phyloP scores from a whole-genome alignment of 2,113 vertebrate species.

The Isurus oxyrinchus region DNA sequence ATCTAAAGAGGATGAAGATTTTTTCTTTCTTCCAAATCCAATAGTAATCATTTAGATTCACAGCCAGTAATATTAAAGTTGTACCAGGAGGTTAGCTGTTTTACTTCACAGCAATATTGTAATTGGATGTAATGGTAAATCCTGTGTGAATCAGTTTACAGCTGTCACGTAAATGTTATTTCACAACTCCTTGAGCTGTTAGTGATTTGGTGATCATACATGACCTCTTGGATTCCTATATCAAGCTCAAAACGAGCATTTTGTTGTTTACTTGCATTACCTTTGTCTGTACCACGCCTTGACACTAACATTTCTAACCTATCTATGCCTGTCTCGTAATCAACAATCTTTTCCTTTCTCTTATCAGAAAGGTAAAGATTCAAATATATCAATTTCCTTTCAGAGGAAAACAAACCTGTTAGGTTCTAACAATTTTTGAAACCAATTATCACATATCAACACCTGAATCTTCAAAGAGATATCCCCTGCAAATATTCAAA shows the following conservation, averaged over 20 bases:
- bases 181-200: background rate
- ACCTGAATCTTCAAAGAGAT: background rate
- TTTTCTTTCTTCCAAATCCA: background rate
- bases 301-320: background rate
- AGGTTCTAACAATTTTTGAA: background rate
- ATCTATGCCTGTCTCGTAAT: background rate
- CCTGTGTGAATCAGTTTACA: background rate
- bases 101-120: background rate
- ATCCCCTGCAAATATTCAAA: background rate
- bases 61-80: background rate
- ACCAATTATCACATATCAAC: background rate
- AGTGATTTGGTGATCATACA: background rate
- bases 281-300: background rate
- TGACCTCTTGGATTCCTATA: background rate
- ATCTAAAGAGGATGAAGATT: background rate
- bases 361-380: background rate
- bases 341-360: background rate
- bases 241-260: background rate
- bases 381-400: background rate
- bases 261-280: conserved; percentile 6
- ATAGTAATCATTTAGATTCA: background rate
- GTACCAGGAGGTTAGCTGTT: background rate
- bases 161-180: conserved; percentile 6
- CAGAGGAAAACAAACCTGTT: background rate
- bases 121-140: background rate